These are phyloP conservation scores for Eidolon helvum DNA, from an alignment of 2,113 vertebrate genomes.

Conservation along the genomic window DNA sequence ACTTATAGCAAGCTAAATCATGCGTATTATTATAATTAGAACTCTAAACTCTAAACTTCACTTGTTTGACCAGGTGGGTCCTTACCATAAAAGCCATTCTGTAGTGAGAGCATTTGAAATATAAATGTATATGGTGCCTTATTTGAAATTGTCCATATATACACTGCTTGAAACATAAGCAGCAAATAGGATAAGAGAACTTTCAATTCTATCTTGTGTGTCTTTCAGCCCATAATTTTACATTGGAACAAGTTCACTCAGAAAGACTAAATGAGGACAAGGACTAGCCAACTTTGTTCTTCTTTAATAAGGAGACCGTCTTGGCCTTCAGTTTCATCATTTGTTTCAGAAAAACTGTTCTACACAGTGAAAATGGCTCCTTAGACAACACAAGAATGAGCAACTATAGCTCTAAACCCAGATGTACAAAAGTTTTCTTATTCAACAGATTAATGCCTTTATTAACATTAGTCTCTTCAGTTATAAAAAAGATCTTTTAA, in stretches of 20 bases:
- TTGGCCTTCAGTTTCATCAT: background rate
- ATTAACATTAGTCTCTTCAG: background rate
- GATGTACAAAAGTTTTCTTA: background rate
- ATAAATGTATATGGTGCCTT: background rate
- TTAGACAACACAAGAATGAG: background rate
- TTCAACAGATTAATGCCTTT: background rate
- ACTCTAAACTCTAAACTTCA: conserved; percentile 70
- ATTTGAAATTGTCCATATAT: background rate
- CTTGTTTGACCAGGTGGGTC: conserved; percentile 72
- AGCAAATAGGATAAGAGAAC: background rate
- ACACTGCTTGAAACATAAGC: background rate
- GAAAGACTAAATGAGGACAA: background rate
- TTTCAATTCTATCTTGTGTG: background rate
- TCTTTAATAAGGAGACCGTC: background rate
- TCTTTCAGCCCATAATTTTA: conserved; percentile 11
- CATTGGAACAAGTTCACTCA: background rate
- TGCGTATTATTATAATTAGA: conserved; percentile 75
- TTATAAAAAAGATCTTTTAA: background rate
- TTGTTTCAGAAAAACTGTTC: background rate
- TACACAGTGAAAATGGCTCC: background rate
- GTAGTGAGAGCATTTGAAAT: background rate
- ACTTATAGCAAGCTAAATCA: conserved; percentile 79
- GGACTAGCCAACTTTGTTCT: background rate
- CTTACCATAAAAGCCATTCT: conserved; percentile 64
- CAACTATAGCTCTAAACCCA: background rate